Evolutionary conservation across 2,888 invertebrate species (phyloP), one percentile per base, ranked within the genome.

Genomic region (Tinea trinotella): DNA sequence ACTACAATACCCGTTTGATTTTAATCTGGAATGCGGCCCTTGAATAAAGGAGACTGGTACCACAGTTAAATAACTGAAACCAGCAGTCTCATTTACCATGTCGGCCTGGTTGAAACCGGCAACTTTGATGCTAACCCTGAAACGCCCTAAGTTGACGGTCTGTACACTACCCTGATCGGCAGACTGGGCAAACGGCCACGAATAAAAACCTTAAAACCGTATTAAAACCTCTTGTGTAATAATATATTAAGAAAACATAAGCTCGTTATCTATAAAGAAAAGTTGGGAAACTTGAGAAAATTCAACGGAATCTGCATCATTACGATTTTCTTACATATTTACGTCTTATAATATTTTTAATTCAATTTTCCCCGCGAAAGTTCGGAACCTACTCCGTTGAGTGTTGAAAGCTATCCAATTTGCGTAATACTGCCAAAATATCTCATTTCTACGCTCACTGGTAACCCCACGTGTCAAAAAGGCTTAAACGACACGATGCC

Each of bases 341-440:
- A 81, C 80, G 66, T 82, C 78, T 79, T 79, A 83, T 82, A 76
- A 83, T 83, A 84, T 85, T 84, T 85, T 85, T 85, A 85, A 85
- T 85, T 85, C 84, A 84, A 85, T 85, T 82, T 82, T 74, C 76
- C 76, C 74, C 76, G 73, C 82, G 76, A 84, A 84, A 85, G 76
- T 85, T 85, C 79, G 75, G 76, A 84, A 82, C 81, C 77, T 83
- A 84, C 84, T 82, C 76, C 78, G 84, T 80, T 76, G 85, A 85
- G 85, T 85, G 85, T 85, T 83, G 85, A 85, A 85, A 85, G 85
- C 85, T 84, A 85, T 85, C 85, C 85, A 85, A 85, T 85, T 85
- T 85, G 84, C 84, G 83, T 85, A 85, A 85, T 85, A 85, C 85
- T 84, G 76, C 82, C 85, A 83, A 85, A 85, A 85, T 85, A 85